Base-by-base conservation (phyloP, 2,888 invertebrate species). In the Phortica magna region DNA sequence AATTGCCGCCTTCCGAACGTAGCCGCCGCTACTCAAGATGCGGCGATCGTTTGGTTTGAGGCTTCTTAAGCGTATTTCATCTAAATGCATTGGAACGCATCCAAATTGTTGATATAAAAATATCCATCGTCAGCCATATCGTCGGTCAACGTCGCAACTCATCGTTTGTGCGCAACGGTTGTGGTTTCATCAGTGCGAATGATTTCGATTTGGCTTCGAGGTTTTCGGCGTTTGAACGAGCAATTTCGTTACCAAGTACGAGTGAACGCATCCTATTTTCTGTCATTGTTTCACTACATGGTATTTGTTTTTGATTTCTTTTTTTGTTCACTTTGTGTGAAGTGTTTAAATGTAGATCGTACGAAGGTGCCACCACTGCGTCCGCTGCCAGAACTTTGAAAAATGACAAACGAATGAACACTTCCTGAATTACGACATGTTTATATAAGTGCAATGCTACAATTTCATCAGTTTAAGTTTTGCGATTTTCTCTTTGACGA, bases 1-100 rank as follows among this genome's bases (percentile, higher is more conserved):
- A 14, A 17, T n/a, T 19, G 59, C 73, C 39, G 10, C n/a, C 55
- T 17, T 55, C 55, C n/a, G n/a, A 14, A 55, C 65, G 39, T 55
- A 41, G 70, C 73, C 73, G 39, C 19, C 61, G 22, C 22, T 22
- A 22, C 31, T 31, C 31, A 31, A 31, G 72, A 55, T 43, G 71
- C 71, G 70, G 57, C 39, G 42, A 42, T 70, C n/a, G 39, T 55
- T 39, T 4, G 39, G 65, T 53, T 48, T 53, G 22, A 31, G 2
- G 53, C 43, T 31, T 19, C 59, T 73, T 55, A 17, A 72, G 19
- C 53, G 61, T 76, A 75, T 80, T 78, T 78, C 80, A 85, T 88
- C 89, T 90, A 90, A 86, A 90, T 90, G 90, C 89, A 91, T 91
- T 91, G 91, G 91, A 91, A 87, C 83, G 82, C 83, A 86, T 91